Conservation (phyloP, 2,113 vertebrate genomes). For the Serinus canaria region DNA sequence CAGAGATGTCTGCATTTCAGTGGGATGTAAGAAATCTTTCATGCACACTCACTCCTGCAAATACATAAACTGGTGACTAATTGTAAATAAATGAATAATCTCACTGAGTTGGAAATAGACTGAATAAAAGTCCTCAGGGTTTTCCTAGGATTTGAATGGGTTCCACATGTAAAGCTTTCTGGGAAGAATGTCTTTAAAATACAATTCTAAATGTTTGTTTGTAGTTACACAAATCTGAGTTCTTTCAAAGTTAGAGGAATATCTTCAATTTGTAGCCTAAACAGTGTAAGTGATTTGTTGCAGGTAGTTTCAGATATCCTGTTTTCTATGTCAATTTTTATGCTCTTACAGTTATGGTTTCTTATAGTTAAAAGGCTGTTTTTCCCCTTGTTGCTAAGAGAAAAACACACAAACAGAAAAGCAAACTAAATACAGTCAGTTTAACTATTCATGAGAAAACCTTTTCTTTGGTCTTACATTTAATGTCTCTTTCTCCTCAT, state of each 20-base stretch:
- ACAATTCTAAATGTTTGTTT: neutral
- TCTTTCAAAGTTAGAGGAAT: neutral
- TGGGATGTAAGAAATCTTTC: neutral
- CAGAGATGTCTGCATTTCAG: neutral
- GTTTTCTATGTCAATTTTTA: neutral
- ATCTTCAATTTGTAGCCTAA: neutral
- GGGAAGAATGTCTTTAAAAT: neutral
- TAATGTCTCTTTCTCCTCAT: neutral
- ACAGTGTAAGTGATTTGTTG: neutral
- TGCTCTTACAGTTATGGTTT: neutral
- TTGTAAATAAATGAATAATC: slow-evolving; percentile 39
- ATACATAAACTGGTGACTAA: neutral
- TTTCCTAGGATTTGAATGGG: neutral
- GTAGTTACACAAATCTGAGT: neutral
- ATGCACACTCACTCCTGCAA: neutral
- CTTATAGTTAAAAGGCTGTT: neutral
- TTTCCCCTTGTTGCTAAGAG: slow-evolving; percentile 48
- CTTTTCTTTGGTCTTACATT: neutral
- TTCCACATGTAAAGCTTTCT: neutral
- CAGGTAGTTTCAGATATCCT: neutral
- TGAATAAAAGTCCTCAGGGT: neutral
- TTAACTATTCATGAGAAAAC: neutral
- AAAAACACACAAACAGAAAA: slow-evolving; percentile 51
- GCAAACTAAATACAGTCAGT: neutral
- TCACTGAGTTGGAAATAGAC: neutral